These are phyloP conservation scores for Erithacus rubecula DNA, from an alignment of 2,797 vertebrate species.

Conservation along the genomic window DNA sequence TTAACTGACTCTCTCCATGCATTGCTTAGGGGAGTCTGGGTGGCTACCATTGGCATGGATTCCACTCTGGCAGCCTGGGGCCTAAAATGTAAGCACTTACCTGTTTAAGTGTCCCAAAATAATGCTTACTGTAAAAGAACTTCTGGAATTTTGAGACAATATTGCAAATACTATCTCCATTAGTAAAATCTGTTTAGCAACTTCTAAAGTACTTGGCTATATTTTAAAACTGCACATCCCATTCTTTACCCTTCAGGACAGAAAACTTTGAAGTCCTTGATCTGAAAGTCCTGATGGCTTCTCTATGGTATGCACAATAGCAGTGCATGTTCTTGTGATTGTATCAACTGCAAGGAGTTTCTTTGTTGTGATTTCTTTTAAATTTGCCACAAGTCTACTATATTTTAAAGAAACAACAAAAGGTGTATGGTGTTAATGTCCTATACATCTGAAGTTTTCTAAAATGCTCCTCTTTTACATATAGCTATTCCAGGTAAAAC, in stretches of 20 bases:
- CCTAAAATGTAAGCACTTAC: slow-evolving; percentile 54
- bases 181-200: not conserved
- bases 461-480: not conserved
- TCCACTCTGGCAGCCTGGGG: slow-evolving; percentile 52
- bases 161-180: not conserved
- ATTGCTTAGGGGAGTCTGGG: slow-evolving; percentile 58
- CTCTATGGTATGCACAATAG: not conserved
- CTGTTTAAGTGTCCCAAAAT: slow-evolving; percentile 47
- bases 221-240: not conserved
- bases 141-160: not conserved
- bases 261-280: not conserved
- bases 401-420: not conserved
- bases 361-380: not conserved
- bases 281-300: not conserved
- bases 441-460: not conserved
- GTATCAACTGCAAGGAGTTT: not conserved
- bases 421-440: not conserved
- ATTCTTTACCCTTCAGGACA: not conserved
- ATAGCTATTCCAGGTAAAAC: not conserved
- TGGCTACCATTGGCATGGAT: slow-evolving; percentile 58
- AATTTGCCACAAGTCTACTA: not conserved
- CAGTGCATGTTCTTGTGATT: not conserved
- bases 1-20: slow-evolving; percentile 54
- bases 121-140: slow-evolving; percentile 12
- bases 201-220: not conserved